Conservation (phyloP, 2,113 vertebrate genomes). For the Hemibagrus wyckioides region DNA sequence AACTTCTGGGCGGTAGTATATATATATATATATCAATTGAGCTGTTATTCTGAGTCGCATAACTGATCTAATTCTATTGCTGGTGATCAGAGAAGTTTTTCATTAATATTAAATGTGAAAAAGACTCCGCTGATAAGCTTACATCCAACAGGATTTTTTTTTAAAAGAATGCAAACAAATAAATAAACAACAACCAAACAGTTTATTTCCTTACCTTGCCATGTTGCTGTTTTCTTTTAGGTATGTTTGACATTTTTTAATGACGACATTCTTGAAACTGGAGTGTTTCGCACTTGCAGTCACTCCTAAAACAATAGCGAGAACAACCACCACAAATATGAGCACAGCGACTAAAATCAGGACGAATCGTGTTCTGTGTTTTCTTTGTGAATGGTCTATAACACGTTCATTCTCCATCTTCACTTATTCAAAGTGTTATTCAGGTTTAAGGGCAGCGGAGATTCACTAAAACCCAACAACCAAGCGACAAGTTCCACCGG, state of each 20-base stretch:
- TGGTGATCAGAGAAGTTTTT: too few relatives aligned
- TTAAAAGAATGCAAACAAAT: background rate
- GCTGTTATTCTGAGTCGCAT: too few relatives aligned
- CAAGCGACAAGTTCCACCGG: background rate
- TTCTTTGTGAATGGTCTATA: background rate
- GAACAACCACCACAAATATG: background rate
- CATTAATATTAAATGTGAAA: background rate
- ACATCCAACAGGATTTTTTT: too few relatives aligned
- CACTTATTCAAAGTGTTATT: background rate
- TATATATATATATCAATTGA: too few relatives aligned
- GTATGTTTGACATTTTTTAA: slow-evolving; percentile 17
- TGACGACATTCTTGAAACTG: background rate
- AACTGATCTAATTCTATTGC: too few relatives aligned
- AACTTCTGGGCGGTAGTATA: too few relatives aligned
- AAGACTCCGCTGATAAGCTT: too few relatives aligned
- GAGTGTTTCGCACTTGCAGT: background rate
- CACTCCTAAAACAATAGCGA: background rate
- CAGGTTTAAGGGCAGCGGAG: background rate
- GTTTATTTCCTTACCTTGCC: background rate
- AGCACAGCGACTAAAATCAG: background rate
- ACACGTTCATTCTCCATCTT: background rate
- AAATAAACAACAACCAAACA: background rate
- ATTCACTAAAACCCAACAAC: background rate
- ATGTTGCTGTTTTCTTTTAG: background rate
- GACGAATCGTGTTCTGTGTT: background rate